Evolutionary conservation across 2,113 vertebrate genomes (phyloP), one percentile per base, ranked within the genome.

Genomic region (Anhinga anhinga): DNA sequence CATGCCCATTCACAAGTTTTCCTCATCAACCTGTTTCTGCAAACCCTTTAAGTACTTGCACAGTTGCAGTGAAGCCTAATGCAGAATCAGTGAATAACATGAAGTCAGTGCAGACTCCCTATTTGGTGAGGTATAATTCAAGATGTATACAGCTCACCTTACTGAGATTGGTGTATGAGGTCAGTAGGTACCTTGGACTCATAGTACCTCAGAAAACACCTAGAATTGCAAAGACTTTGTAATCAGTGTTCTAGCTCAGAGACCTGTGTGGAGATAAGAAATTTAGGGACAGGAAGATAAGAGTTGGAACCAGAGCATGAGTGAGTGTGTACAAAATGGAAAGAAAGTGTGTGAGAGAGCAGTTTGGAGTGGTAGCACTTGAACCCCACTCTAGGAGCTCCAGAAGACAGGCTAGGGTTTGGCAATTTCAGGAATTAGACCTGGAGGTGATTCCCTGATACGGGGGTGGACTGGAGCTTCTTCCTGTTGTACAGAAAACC

Each of bases 271-370:
- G 38, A 77, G 14, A 34, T 16, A 47, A 49, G 66, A 62, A 82
- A 77, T 12, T 19, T n/a, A 66, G 11, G 15, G 44, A 53, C 22
- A 53, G 32, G 59, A 61, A 47, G 36, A 52, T 25, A 90, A 32
- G 21, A 19, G 20, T 15, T 91, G 71, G 49, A 94, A 58, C 5
- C 53, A 73, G 49, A 29, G 29, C 26, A 11, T 50, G 47, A 65
- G 32, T 53, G 53, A 85, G 5, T 5, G 1, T 36, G 23, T 34
- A 32, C 0, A 0, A 42, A 69, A 34, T 2, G 2, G 32, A 80
- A 78, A 7, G 4, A 47, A 82, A 52, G 15, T 34, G 1, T 19
- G 19, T 55, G 38, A 72, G 42, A 61, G 12, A 74, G 21, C 26
- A 56, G 13, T 36, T 15, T 53, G 34, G 20, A 76, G 29, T 10